phyloP scores from a whole-genome alignment of 2,113 vertebrate species.

The Enhydra lutris region DNA sequence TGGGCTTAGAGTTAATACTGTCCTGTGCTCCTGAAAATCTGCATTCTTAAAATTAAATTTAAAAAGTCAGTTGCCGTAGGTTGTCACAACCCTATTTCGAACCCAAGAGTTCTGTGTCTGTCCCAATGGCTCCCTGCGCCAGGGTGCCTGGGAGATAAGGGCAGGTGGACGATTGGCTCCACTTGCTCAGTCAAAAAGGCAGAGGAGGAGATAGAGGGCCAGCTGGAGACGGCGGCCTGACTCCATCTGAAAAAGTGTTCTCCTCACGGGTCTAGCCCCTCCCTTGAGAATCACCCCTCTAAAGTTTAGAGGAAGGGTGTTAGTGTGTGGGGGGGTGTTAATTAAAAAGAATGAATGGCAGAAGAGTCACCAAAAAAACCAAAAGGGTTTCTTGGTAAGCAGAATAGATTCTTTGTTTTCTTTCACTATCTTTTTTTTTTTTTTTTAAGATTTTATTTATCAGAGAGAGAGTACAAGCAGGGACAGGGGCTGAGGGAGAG shows the following conservation, averaged over 20 bases:
- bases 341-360: neutral
- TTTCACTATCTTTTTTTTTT: neutral
- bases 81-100: neutral
- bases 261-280: neutral
- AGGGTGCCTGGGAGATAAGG: neutral
- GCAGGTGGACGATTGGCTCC: fast-evolving
- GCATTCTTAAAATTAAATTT: neutral
- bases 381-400: neutral
- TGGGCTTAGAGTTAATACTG: neutral
- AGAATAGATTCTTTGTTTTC: neutral
- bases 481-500: neutral
- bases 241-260: neutral
- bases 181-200: neutral
- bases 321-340: fast-evolving
- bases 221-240: neutral
- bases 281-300: neutral
- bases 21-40: neutral
- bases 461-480: neutral
- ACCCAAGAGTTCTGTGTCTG: neutral
- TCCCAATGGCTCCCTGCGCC: neutral
- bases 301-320: neutral
- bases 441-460: neutral
- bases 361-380: neutral
- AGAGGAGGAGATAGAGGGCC: neutral
- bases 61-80: neutral